Percentiles rank a stretch among this genome's conserved stretches.
Evolutionary conservation across 92 coral and sea anemone species (phyloP).

Genomic region (Palythoa caribaeorum): DNA sequence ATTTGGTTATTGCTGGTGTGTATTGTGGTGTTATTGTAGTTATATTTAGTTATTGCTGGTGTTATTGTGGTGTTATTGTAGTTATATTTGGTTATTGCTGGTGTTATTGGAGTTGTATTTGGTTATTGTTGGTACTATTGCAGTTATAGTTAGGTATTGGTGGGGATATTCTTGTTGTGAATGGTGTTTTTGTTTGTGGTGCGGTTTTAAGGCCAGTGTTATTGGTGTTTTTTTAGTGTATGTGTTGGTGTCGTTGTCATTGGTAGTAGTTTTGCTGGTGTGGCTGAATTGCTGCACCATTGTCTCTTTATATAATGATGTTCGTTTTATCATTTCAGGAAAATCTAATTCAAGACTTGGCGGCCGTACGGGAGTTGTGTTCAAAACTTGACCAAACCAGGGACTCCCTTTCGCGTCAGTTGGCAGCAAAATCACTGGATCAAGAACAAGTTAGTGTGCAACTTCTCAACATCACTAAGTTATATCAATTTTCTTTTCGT

Average conservation of each 20-base stretch:
- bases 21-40: too few species aligned
- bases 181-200: too few species aligned
- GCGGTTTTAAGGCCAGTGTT: too few species aligned
- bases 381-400: constrained; percentile 95
- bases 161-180: too few species aligned
- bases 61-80: too few species aligned
- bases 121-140: too few species aligned
- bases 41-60: too few species aligned
- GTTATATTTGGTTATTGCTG: too few species aligned
- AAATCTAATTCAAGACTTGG: constrained; percentile 86
- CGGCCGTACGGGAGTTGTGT: constrained; percentile 96
- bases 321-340: constrained; percentile 67
- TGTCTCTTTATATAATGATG: not conserved
- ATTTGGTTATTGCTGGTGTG: too few species aligned
- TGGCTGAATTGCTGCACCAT: not conserved
- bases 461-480: not conserved
- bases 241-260: not conserved
- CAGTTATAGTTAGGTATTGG: too few species aligned
- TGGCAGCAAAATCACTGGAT: constrained; percentile 91
- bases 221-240: not conserved
- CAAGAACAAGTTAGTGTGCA: constrained; percentile 82
- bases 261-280: not conserved
- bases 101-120: too few species aligned
- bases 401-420: constrained; percentile 92
- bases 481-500: too few species aligned